Evolutionary conservation across 2,113 vertebrate species (phyloP), one percentile per base, ranked within the genome.

Genomic region (Oxyruncus cristatus): DNA sequence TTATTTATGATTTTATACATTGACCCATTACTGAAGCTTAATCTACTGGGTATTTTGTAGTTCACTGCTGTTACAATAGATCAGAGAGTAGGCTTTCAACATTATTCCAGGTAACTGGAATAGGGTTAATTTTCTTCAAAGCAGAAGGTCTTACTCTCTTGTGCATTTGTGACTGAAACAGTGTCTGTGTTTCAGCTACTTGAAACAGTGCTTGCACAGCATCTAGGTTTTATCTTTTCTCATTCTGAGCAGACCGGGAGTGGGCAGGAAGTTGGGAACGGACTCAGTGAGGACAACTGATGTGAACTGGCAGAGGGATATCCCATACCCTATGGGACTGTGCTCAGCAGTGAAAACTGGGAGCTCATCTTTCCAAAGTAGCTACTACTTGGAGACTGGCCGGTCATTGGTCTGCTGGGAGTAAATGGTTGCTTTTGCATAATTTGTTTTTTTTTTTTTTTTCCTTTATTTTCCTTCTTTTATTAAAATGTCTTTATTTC

Each of bases 361-460:
- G 56, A 62, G 20, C 8, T 37, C 3, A 2, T 44, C 9, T 46
- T 74, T 65, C 37, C 63, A 23, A 66, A 74, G 27, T 0, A 46
- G 12, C 47, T 77, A 23, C 10, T 82, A 28, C 23, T 39, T 66
- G 62, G 42, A 67, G 11, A 28, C 13, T 27, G n/a, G 15, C 5
- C 53, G n/a, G 58, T 19, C 23, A 14, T 1, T 35, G 41, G 4
- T 80, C 37, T 84, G 14, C 6, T n/a, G 37, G 4, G 8, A 9
- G 10, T 50, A 65, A 81, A 61, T 32, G 2, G 47, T 1, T 47
- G 11, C 12, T 84, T 80, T 70, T 73, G 18, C 5, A 77, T 55
- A 0, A 33, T 27, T 86, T 50, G 0, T 4, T 59, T n/a, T n/a
- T 65, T 46, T n/a, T 11, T 33, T 28, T 52, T 55, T 11, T 11